These are phyloP conservation scores for Drosophila miranda DNA, from an alignment of 1,140 invertebrate species.

Conservation along the genomic window DNA sequence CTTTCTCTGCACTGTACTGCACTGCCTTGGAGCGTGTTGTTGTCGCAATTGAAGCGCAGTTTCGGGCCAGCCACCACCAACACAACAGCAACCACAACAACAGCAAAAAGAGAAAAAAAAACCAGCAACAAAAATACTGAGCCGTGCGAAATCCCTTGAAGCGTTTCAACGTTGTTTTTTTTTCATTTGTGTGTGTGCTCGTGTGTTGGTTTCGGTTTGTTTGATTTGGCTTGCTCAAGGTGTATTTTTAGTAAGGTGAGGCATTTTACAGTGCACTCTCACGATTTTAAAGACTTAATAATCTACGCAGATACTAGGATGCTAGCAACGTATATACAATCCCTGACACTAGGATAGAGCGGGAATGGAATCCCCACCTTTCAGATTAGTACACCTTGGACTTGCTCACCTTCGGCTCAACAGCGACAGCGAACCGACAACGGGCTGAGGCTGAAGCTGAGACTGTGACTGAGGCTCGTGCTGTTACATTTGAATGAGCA, in stretches of 20 bases:
- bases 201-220: constrained; percentile 69
- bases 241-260: too few relatives aligned
- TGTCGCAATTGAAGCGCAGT: constrained; percentile 61
- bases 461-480: constrained; percentile 56
- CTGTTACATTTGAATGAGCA: constrained; percentile 80
- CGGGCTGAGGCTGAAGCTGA: constrained; percentile 15
- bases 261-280: too few relatives aligned
- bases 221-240: constrained; percentile 62
- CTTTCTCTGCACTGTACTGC: constrained; percentile 11
- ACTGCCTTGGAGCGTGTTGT: constrained; percentile 36
- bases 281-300: too few relatives aligned
- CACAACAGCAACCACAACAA: constrained; percentile 1
- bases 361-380: too few relatives aligned
- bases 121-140: constrained; percentile 34
- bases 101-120: constrained; percentile 24
- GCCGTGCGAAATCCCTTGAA: constrained; percentile 73
- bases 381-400: too few relatives aligned
- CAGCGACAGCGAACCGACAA: constrained; percentile 27
- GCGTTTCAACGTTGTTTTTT: constrained; percentile 48
- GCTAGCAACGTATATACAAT: too few relatives aligned
- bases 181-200: constrained; percentile 27
- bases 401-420: constrained; percentile 71
- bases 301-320: too few relatives aligned
- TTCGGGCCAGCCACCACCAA: constrained; percentile 29
- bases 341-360: too few relatives aligned